These are phyloP conservation scores for Nothobranchius furzeri DNA, from an alignment of 2,113 vertebrate genomes.

Conservation along the genomic window DNA sequence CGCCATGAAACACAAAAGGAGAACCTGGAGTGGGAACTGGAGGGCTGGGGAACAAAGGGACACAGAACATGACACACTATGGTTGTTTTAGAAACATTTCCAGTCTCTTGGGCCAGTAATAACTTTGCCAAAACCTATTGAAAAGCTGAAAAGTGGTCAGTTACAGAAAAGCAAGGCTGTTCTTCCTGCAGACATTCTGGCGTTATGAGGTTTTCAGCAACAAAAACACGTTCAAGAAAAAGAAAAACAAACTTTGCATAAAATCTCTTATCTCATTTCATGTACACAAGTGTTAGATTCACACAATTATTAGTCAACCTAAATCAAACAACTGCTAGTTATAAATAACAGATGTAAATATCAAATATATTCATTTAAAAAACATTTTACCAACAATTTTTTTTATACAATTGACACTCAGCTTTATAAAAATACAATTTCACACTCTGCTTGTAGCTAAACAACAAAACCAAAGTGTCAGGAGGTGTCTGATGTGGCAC, in stretches of 20 bases:
- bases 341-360: too few species aligned
- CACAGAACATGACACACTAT: too few species aligned
- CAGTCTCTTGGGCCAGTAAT: constrained; percentile 6
- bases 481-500: too few species aligned
- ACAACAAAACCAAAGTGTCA: neutral
- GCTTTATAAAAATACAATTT: neutral
- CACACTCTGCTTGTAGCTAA: neutral
- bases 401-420: neutral
- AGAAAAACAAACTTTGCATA: neutral
- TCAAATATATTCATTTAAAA: too few species aligned
- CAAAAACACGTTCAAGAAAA: neutral
- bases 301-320: too few species aligned
- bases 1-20: too few species aligned
- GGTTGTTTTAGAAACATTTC: constrained; percentile 4
- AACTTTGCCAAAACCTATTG: constrained; percentile 17
- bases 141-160: constrained; percentile 25
- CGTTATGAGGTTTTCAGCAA: constrained; percentile 3
- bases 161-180: constrained; percentile 9
- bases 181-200: constrained; percentile 19
- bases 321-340: too few species aligned
- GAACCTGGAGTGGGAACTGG: too few species aligned
- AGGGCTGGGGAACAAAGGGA: too few species aligned
- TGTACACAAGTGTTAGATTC: too few species aligned
- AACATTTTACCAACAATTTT: too few species aligned
- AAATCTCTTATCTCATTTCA: too few species aligned